A percentile compares a stretch with the other conserved stretches of the same genome.
Evolutionary conservation across 2,113 vertebrate species (phyloP).

Genomic region (Phalacrocorax carbo): DNA sequence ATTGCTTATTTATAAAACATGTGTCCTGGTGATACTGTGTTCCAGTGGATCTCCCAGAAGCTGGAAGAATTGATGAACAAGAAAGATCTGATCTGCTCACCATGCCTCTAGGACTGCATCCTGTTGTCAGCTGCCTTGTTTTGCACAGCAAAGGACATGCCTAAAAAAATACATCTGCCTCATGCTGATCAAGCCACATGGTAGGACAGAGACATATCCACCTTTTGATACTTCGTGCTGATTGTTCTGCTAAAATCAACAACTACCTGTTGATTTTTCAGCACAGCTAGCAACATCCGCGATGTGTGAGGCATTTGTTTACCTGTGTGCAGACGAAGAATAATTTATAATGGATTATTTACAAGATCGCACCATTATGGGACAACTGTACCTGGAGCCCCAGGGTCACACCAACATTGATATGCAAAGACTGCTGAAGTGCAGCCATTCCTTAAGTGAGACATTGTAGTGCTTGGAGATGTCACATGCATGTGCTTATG

Average conservation of each 20-base stretch:
- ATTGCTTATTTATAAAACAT: slow-evolving; percentile 1
- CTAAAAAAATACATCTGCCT: background rate
- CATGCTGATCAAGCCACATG: background rate
- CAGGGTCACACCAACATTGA: background rate
- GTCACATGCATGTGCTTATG: background rate
- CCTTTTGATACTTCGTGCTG: background rate
- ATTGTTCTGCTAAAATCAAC: background rate
- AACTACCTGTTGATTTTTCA: background rate
- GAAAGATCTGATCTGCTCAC: background rate
- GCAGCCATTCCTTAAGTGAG: background rate
- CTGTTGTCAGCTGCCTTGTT: background rate
- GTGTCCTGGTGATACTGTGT: background rate
- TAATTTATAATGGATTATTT: background rate
- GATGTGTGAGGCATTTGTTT: background rate
- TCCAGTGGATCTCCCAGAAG: slow-evolving; percentile 12
- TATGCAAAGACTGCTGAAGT: background rate
- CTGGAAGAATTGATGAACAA: background rate
- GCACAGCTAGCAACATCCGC: background rate
- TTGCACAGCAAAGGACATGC: background rate
- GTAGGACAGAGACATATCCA: background rate
- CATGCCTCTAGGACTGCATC: background rate
- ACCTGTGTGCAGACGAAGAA: background rate
- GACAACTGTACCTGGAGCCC: background rate
- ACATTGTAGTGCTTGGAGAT: background rate
- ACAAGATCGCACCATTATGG: background rate